Percentiles rank a stretch among this genome's conserved stretches.
These are phyloP conservation scores for Watsonalla binaria DNA, from an alignment of 2,888 invertebrate species.

Conservation along the genomic window DNA sequence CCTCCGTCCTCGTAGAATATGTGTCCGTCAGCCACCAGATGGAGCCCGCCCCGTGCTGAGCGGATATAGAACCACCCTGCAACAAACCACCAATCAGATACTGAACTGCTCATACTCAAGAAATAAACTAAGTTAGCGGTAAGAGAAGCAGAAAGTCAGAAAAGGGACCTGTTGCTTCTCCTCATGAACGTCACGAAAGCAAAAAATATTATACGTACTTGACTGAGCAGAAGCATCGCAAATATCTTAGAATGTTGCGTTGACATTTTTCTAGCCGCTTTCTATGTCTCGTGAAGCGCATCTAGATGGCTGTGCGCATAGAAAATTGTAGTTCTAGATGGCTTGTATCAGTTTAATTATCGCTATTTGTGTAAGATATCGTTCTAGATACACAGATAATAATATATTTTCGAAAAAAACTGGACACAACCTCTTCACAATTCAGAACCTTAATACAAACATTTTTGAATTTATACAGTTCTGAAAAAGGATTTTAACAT, in stretches of 20 bases:
- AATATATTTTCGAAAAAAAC: too few species aligned
- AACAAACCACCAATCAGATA: conserved; percentile 22
- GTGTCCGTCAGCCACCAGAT: conserved; percentile 68
- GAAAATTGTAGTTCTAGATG: conserved; percentile 47
- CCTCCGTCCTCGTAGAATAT: conserved; percentile 76
- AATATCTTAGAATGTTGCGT: not conserved
- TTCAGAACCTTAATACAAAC: too few species aligned
- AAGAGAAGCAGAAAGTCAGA: not conserved
- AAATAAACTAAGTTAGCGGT: conserved; percentile 3
- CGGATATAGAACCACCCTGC: conserved; percentile 75
- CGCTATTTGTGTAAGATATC: conserved; percentile 1
- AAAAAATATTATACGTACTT: not conserved
- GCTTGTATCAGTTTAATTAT: conserved; percentile 22
- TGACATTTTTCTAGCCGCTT: conserved; percentile 19
- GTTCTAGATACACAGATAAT: not conserved
- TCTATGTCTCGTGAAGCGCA: conserved; percentile 22
- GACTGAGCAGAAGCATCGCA: not conserved
- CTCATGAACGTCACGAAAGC: not conserved
- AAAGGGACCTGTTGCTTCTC: not conserved
- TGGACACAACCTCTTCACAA: too few species aligned
- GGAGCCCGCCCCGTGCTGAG: conserved; percentile 70
- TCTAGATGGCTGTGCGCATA: conserved; percentile 50
- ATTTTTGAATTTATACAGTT: too few species aligned
- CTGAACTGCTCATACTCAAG: conserved; percentile 4
- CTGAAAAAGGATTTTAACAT: too few species aligned